Percentiles rank a stretch among this genome's conserved stretches.
Conservation (phyloP, 2,888 invertebrate species). For the Julus scanicus region DNA sequence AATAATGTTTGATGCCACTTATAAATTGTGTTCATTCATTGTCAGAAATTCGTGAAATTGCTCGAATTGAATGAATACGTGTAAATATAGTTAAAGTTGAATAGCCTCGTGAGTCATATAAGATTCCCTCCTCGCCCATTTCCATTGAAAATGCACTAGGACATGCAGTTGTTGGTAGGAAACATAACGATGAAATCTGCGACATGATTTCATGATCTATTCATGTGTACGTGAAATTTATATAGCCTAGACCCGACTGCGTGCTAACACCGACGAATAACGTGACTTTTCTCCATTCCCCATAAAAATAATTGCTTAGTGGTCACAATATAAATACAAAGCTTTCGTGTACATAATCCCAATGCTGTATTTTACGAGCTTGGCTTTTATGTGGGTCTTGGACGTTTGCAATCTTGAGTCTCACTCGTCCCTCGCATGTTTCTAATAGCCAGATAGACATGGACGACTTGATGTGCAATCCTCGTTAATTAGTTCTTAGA, state of each 20-base stretch:
- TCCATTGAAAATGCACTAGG: background rate
- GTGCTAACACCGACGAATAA: background rate
- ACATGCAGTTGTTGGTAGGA: background rate
- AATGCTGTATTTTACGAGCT: constrained; percentile 26
- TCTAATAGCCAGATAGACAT: constrained; percentile 19
- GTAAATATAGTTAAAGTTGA: background rate
- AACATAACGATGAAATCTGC: constrained; percentile 21
- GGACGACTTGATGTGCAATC: constrained; percentile 28
- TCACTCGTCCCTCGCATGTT: constrained; percentile 1
- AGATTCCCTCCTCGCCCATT: background rate
- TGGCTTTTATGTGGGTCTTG: background rate
- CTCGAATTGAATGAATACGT: no score
- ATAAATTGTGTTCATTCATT: no score
- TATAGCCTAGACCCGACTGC: background rate
- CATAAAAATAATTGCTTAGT: constrained; percentile 49
- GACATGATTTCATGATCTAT: constrained; percentile 19
- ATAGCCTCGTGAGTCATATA: background rate
- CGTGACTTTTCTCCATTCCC: constrained; percentile 41
- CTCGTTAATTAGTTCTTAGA: constrained; percentile 48
- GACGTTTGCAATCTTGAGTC: background rate
- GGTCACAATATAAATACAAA: constrained; percentile 37
- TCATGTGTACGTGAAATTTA: background rate
- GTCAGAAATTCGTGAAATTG: no score
- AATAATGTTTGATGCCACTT: no score
- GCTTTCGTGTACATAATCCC: constrained; percentile 33